Conservation (phyloP, 1,140 invertebrate genomes). For the Neodiprion lecontei region DNA sequence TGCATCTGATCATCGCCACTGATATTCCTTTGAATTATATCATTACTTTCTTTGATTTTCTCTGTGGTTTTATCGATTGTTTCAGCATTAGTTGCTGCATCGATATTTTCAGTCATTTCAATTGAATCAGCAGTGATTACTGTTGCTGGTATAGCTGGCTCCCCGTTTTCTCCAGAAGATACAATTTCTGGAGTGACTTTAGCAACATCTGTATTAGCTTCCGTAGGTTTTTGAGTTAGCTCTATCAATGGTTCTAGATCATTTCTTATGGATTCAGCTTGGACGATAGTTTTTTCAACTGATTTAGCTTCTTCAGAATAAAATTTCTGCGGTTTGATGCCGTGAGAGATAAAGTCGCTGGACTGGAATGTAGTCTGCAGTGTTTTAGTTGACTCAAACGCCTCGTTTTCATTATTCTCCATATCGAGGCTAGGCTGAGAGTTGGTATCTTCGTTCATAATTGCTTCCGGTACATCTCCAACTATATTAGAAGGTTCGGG, state of each 20-base stretch:
- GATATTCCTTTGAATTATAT: not conserved
- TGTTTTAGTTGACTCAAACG: conserved; percentile 40
- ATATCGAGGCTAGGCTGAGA: conserved; percentile 56
- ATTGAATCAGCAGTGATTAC: not conserved
- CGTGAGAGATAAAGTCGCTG: conserved; percentile 45
- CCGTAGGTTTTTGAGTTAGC: conserved; percentile 8
- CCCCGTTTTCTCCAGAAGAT: conserved; percentile 15
- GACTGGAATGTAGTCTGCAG: conserved; percentile 58
- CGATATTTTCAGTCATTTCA: not conserved
- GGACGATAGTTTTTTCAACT: not conserved
- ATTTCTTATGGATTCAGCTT: not conserved
- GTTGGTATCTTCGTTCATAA: conserved; percentile 59
- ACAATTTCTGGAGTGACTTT: conserved; percentile 28
- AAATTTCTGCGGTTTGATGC: not conserved
- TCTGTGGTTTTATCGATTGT: not conserved
- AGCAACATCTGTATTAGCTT: conserved; percentile 17
- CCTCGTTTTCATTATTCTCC: conserved; percentile 48
- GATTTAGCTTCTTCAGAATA: not conserved
- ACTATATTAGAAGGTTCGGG: conserved; percentile 26
- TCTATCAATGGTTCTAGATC: not conserved
- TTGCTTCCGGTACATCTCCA: conserved; percentile 50
- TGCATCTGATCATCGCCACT: not conserved
- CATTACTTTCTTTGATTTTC: not conserved
- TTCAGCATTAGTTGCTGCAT: not conserved
- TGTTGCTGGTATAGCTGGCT: not conserved